Evolutionary conservation across 1,140 invertebrate genomes (phyloP).

Genomic region (Olivierus martensii): DNA sequence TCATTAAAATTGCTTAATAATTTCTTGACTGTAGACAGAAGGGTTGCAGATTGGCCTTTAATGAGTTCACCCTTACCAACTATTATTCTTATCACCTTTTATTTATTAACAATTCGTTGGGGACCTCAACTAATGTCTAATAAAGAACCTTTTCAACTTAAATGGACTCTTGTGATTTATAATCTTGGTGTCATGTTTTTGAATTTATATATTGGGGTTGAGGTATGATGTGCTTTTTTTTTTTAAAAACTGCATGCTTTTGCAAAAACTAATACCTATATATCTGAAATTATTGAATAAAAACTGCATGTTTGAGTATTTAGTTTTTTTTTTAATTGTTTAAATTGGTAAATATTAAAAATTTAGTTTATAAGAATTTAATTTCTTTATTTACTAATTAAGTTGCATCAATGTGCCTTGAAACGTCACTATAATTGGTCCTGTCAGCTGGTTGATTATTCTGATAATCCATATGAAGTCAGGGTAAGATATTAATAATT

Average conservation of each 20-base stretch:
- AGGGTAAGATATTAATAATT: constrained; percentile 43
- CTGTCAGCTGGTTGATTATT: constrained; percentile 73
- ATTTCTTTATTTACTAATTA: constrained; percentile 27
- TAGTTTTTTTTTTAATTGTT: background rate
- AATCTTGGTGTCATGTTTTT: constrained; percentile 69
- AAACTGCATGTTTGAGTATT: background rate
- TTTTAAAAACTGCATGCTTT: background rate
- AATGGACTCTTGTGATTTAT: constrained; percentile 62
- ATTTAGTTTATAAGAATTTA: background rate
- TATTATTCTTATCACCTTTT: constrained; percentile 44
- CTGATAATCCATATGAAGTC: constrained; percentile 64
- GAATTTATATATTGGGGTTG: constrained; percentile 68
- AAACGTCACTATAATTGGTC: constrained; percentile 71
- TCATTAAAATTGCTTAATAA: too few species aligned
- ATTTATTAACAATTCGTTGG: constrained; percentile 61
- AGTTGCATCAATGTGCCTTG: constrained; percentile 56
- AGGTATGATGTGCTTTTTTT: constrained; percentile 35
- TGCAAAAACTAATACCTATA: background rate
- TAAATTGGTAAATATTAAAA: background rate
- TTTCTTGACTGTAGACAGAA: constrained; percentile 30
- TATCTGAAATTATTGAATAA: constrained; percentile 1
- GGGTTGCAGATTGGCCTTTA: constrained; percentile 34
- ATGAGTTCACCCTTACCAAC: constrained; percentile 34
- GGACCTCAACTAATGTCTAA: constrained; percentile 74
- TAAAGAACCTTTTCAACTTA: constrained; percentile 58